Percentiles rank a stretch among this genome's conserved stretches.
Evolutionary conservation across 1,140 invertebrate genomes (phyloP).

Genomic region (Tribolium castaneum): DNA sequence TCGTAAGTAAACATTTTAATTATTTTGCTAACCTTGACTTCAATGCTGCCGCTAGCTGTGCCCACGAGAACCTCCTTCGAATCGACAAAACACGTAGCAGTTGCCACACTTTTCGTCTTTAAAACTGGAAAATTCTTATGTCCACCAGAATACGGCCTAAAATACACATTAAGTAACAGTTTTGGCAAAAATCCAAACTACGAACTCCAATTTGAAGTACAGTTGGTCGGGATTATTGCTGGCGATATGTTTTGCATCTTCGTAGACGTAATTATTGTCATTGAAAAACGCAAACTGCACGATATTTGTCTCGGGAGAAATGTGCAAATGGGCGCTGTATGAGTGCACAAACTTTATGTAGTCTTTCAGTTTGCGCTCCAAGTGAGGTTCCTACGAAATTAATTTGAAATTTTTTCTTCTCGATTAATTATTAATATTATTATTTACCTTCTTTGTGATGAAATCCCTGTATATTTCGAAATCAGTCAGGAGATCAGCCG

Average conservation of each 20-base stretch:
- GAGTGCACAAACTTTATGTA: conserved; percentile 52
- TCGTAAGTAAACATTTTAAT: too few relatives aligned
- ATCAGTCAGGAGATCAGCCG: conserved; percentile 62
- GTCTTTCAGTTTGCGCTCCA: conserved; percentile 44
- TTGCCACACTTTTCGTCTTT: conserved; percentile 47
- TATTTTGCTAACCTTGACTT: conserved; percentile 37
- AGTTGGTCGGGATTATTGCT: conserved; percentile 21
- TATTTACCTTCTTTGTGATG: conserved; percentile 52
- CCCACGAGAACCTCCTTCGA: conserved; percentile 46
- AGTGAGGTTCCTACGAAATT: conserved; percentile 2
- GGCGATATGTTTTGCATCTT: conserved; percentile 45
- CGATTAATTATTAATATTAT: background rate
- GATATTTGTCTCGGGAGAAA: conserved; percentile 51
- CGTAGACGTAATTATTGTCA: conserved; percentile 47
- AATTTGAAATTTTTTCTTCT: background rate
- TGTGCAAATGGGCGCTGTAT: conserved; percentile 48
- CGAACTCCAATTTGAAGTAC: conserved; percentile 51
- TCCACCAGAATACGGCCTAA: conserved; percentile 7
- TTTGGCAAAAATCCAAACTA: conserved; percentile 13
- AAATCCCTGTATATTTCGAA: conserved; percentile 59
- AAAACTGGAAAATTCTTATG: conserved; percentile 41
- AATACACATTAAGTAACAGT: conserved; percentile 22
- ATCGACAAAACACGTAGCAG: conserved; percentile 50
- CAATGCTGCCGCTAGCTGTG: conserved; percentile 46
- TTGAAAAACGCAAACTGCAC: conserved; percentile 53